These are phyloP conservation scores for Hemicordylus capensis DNA, from an alignment of 2,113 vertebrate species.

Conservation along the genomic window DNA sequence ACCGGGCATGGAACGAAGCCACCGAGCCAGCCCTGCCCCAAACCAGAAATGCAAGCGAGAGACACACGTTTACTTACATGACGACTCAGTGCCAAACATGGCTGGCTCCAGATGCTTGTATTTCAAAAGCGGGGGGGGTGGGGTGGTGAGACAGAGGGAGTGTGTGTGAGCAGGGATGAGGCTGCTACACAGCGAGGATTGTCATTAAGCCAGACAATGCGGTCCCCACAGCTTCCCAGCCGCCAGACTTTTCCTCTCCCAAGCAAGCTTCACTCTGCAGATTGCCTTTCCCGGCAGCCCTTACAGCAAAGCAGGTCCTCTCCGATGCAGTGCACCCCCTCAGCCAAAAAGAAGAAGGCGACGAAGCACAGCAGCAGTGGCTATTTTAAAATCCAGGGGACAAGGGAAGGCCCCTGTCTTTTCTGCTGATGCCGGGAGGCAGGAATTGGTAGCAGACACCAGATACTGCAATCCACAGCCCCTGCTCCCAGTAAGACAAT, in stretches of 20 bases:
- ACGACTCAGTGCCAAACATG: constrained; percentile 99
- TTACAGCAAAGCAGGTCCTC: constrained; percentile 64
- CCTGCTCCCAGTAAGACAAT: constrained; percentile 88
- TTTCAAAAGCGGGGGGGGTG: constrained; percentile 75
- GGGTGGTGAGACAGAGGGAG: constrained; percentile 63
- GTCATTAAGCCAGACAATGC: constrained; percentile 95
- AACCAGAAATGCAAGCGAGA: constrained; percentile 64
- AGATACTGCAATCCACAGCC: constrained; percentile 80
- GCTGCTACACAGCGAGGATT: constrained; percentile 90
- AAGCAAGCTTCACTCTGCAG: constrained; percentile 67
- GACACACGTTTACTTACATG: constrained; percentile 89
- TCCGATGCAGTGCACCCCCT: constrained; percentile 50
- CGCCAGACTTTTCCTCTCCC: constrained; percentile 79
- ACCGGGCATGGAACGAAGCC: constrained; percentile 28
- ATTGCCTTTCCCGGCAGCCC: constrained; percentile 61
- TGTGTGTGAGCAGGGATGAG: constrained; percentile 82
- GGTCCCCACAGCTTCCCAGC: constrained; percentile 83
- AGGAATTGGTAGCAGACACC: constrained; percentile 73
- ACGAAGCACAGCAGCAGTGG: constrained; percentile 48
- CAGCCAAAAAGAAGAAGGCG: background rate
- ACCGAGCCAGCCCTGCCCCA: constrained; percentile 52
- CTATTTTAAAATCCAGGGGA: constrained; percentile 71
- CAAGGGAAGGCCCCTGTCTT: constrained; percentile 61
- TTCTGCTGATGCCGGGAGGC: constrained; percentile 59
- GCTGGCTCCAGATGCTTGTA: constrained; percentile 89